These are phyloP conservation scores for Drosophila littoralis DNA, from an alignment of 1,140 invertebrate genomes.

Conservation along the genomic window DNA sequence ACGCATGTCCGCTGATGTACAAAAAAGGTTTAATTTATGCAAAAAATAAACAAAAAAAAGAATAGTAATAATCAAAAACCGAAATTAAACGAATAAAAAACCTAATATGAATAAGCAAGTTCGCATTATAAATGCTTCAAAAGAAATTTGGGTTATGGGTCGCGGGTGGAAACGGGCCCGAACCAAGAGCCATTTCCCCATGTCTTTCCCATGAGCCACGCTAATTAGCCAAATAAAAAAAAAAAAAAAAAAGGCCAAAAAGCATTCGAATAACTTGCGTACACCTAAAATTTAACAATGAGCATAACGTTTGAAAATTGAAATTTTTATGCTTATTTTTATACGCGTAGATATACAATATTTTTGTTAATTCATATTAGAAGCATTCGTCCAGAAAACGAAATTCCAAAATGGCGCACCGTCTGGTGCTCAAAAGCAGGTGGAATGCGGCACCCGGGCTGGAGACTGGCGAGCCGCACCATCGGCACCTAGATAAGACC, in stretches of 20 bases:
- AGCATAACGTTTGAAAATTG: constrained; percentile 73
- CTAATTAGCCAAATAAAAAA: constrained; percentile 80
- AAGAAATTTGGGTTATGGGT: constrained; percentile 66
- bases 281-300: constrained; percentile 61
- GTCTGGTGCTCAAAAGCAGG: constrained; percentile 37
- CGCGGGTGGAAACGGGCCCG: constrained; percentile 55
- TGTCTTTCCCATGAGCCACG: constrained; percentile 73
- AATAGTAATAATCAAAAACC: constrained; percentile 12
- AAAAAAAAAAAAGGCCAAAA: constrained; percentile 15
- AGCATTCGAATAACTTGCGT: constrained; percentile 21
- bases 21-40: constrained; percentile 73
- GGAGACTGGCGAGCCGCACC: constrained; percentile 23
- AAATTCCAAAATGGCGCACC: constrained; percentile 74
- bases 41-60: constrained; percentile 48
- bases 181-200: constrained; percentile 60
- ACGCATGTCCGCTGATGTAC: constrained; percentile 32
- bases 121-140: constrained; percentile 66
- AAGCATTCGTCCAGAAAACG: constrained; percentile 79
- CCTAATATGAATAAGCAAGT: constrained; percentile 57
- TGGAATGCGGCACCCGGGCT: constrained; percentile 30
- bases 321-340: constrained; percentile 39
- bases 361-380: constrained; percentile 79
- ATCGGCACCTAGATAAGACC: constrained; percentile 40
- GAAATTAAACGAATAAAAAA: constrained; percentile 39
- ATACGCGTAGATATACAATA: constrained; percentile 15